These are phyloP conservation scores for Paramormyrops hopkinsi DNA, from an alignment of 2,797 vertebrate species.

Conservation along the genomic window DNA sequence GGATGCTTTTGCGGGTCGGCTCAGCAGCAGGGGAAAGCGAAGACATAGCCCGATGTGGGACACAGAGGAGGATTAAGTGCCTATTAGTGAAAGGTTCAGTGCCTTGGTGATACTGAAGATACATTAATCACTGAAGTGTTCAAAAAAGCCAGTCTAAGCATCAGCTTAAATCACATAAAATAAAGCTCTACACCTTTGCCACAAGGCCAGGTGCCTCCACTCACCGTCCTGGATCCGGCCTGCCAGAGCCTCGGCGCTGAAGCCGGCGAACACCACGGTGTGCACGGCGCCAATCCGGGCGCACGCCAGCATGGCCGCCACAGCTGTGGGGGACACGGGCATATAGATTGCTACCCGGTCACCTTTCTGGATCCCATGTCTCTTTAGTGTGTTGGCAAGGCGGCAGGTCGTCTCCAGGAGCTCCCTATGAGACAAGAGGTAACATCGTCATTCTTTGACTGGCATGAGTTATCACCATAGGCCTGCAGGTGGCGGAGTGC, in stretches of 20 bases:
- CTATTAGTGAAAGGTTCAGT: not conserved
- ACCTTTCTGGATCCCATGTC: constrained; percentile 70
- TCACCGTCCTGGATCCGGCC: constrained; percentile 87
- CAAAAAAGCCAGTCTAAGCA: not conserved
- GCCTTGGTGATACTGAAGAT: not conserved
- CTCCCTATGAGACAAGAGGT: constrained; percentile 61
- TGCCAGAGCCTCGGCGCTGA: constrained; percentile 82
- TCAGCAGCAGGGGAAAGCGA: not conserved
- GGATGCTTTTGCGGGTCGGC: not conserved
- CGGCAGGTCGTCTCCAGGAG: constrained; percentile 87
- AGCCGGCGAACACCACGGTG: constrained; percentile 88
- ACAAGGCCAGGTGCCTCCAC: constrained; percentile 32
- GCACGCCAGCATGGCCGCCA: constrained; percentile 91
- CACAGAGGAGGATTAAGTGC: not conserved
- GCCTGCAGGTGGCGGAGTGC: not conserved
- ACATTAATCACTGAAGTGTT: not conserved
- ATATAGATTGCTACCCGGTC: constrained; percentile 93
- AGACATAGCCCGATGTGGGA: not conserved
- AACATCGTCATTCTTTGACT: not conserved
- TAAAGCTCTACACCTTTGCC: not conserved
- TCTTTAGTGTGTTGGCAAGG: constrained; percentile 82
- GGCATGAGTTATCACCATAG: not conserved
- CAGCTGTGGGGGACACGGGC: constrained; percentile 77
- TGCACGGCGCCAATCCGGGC: constrained; percentile 83
- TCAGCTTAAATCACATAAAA: not conserved